A percentile compares a stretch with the other conserved stretches of the same genome.
phyloP scores from a whole-genome alignment of 64 coral and sea anemone species.

The Trachythela sp. region DNA sequence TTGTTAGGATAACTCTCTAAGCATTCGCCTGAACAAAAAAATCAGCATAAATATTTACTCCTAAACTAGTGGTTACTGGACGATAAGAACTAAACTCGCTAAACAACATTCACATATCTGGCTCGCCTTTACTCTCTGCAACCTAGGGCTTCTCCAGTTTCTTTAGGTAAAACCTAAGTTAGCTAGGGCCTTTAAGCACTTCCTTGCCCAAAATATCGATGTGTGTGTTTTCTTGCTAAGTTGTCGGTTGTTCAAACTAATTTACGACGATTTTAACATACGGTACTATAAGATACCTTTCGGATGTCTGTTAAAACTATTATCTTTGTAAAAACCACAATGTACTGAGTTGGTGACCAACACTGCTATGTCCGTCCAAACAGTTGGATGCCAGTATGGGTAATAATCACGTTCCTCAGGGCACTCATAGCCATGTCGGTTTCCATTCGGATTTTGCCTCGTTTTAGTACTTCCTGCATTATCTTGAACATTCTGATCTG shows the following conservation, averaged over 20 bases:
- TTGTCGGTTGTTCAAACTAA: no score
- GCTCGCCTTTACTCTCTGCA: no score
- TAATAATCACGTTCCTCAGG: slow-evolving; percentile 94
- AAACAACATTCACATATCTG: no score
- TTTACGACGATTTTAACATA: no score
- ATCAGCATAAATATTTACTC: no score
- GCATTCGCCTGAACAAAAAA: slow-evolving; percentile 60
- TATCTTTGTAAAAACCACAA: slow-evolving; percentile 38
- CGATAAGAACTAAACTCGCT: no score
- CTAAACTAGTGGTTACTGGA: no score
- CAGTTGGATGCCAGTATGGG: slow-evolving; percentile 94
- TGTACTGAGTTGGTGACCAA: slow-evolving; percentile 14
- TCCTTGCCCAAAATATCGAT: no score
- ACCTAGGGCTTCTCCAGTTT: no score
- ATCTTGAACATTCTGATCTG: slow-evolving; percentile 70
- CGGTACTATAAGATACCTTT: not conserved
- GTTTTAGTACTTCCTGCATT: slow-evolving; percentile 59
- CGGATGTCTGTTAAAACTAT: slow-evolving; percentile 45
- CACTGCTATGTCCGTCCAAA: slow-evolving; percentile 74
- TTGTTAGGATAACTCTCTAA: slow-evolving; percentile 45
- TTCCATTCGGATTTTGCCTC: slow-evolving; percentile 81
- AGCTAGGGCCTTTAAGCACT: no score
- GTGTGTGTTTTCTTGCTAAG: no score
- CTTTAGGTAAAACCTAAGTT: no score
- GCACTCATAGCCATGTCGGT: slow-evolving; percentile 84